Evolutionary conservation across 2,888 invertebrate genomes (phyloP).

Genomic region (Eupithecia inturbata): DNA sequence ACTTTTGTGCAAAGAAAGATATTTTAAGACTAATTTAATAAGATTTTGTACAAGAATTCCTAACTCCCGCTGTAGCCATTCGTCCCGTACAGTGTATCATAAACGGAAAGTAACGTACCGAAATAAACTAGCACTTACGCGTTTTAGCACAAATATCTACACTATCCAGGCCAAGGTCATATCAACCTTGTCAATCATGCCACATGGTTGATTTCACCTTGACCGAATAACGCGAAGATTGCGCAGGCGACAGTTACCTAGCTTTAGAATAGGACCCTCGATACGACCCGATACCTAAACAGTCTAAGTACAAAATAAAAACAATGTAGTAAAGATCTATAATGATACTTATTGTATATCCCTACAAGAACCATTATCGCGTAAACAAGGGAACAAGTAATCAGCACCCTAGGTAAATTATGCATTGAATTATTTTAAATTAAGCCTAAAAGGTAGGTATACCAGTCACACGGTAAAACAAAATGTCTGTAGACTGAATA

Average conservation of each 20-base stretch:
- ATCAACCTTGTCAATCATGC: not conserved
- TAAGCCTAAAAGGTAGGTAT: constrained; percentile 55
- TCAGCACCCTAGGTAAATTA: constrained; percentile 66
- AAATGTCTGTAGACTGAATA: constrained; percentile 28
- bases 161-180: not conserved
- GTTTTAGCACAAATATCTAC: constrained; percentile 1
- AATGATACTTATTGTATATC: constrained; percentile 39
- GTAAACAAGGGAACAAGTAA: constrained; percentile 54
- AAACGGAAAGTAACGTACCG: constrained; percentile 40
- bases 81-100: constrained; percentile 18
- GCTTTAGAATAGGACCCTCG: constrained; percentile 39
- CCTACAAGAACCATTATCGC: constrained; percentile 41
- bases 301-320: constrained; percentile 44
- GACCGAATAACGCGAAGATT: not conserved
- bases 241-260: not conserved
- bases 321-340: constrained; percentile 56
- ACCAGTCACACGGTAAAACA: constrained; percentile 54
- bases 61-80: constrained; percentile 43
- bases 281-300: constrained; percentile 52
- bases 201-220: constrained; percentile 7
- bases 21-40: constrained; percentile 57
- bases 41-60: constrained; percentile 71
- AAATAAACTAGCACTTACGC: constrained; percentile 10
- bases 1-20: constrained; percentile 77
- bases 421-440: constrained; percentile 60